Evolutionary conservation across 2,888 invertebrate species (phyloP).

Genomic region (Argynnis bischoffii): DNA sequence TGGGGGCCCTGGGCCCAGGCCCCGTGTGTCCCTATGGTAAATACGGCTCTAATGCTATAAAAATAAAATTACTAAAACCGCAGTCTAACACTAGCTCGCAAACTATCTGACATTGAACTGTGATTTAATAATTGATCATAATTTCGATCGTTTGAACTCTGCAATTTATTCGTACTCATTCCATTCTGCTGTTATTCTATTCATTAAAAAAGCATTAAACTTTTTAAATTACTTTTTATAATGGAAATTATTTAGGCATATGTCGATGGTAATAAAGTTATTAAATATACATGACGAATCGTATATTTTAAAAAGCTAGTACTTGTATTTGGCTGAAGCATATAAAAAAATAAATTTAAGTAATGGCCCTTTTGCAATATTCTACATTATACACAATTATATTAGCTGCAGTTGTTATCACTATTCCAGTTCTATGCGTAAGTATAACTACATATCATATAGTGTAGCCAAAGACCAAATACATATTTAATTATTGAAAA

Average conservation of each 20-base stretch:
- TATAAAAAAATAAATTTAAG: not conserved
- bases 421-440: constrained; percentile 25
- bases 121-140: constrained; percentile 10
- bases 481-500: no score
- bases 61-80: not conserved
- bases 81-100: not conserved
- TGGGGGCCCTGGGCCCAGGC: no score
- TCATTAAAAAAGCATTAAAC: constrained; percentile 15
- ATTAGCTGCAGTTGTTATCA: not conserved
- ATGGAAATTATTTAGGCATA: not conserved
- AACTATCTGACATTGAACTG: constrained; percentile 8
- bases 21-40: no score
- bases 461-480: no score
- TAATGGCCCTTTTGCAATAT: not conserved
- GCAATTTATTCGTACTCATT: constrained; percentile 12
- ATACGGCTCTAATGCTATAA: no score
- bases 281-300: not conserved
- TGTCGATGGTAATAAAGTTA: constrained; percentile 5
- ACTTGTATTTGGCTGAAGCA: not conserved
- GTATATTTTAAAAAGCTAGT: not conserved
- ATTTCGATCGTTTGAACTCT: constrained; percentile 8
- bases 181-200: not conserved
- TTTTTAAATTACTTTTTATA: not conserved
- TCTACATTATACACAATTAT: not conserved
- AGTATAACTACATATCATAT: constrained; percentile 7